A percentile compares a stretch with the other conserved stretches of the same genome.
Conservation (phyloP, 1,140 invertebrate species). For the Hormaphis cornu region DNA sequence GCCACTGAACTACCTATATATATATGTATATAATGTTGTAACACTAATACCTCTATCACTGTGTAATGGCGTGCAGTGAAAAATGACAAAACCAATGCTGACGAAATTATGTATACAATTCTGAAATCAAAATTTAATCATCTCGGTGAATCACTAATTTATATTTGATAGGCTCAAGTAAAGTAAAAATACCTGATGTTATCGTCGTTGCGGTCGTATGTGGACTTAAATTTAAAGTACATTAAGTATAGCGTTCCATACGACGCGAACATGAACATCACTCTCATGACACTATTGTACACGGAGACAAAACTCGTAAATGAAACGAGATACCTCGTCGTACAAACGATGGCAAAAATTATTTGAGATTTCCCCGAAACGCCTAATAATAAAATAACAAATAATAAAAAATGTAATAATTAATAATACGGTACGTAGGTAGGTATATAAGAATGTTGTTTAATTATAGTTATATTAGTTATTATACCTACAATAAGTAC, state of each 20-base stretch:
- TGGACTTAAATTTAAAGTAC: constrained; percentile 94
- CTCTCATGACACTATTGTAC: constrained; percentile 96
- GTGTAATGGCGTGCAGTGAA: constrained; percentile 92
- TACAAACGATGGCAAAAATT: constrained; percentile 91
- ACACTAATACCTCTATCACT: constrained; percentile 76
- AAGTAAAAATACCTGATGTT: constrained; percentile 50
- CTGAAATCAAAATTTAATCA: constrained; percentile 44
- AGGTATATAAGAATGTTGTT: too few relatives aligned
- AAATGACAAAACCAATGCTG: constrained; percentile 74
- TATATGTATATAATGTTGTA: too few relatives aligned
- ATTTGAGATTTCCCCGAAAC: constrained; percentile 98
- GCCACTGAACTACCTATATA: too few relatives aligned
- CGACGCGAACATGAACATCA: constrained; percentile 84
- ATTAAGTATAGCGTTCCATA: constrained; percentile 91
- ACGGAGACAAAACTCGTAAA: constrained; percentile 89
- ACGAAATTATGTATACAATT: constrained; percentile 89
- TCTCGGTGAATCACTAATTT: constrained; percentile 3
- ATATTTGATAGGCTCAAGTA: neutral
- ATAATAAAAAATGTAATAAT: too few relatives aligned
- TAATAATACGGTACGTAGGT: too few relatives aligned
- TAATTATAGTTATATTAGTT: too few relatives aligned
- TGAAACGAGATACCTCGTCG: constrained; percentile 89
- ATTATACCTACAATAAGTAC: too few relatives aligned
- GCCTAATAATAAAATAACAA: constrained; percentile 55
- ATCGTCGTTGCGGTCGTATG: constrained; percentile 96